Base-by-base conservation (phyloP, 2,888 invertebrate genomes). In the Calameuta filiformis region DNA sequence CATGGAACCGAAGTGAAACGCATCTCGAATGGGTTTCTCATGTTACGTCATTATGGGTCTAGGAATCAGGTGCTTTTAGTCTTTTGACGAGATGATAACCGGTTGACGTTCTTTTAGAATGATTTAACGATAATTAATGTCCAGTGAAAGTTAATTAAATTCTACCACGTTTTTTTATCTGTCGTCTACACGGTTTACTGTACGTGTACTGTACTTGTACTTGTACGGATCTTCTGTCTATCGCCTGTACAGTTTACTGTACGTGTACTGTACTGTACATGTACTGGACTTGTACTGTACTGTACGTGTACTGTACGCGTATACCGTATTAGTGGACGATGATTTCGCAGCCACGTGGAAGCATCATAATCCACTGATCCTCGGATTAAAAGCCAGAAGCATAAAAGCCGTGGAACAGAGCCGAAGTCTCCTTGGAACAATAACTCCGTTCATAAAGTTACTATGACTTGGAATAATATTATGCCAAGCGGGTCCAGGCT, bases 391-490 rank as follows among this genome's bases (percentile, higher is more conserved):
- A 56, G 40, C 23, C 40, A 56, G 23, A 23, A 23, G 40, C 40
- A 40, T 15, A 4, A 15, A 40, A 40, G 15, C 40, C 23, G 6
- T 6, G 23, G 23, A 56, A 56, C 40, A 23, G 40, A 23, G 23
- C 6, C 71, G 71, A n/a, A n/a, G 74, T 35, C 74, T 30, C 75
- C 77, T 79, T 81, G 77, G 68, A 81, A 82, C 80, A 82, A 81
- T 81, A 82, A 79, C 80, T 78, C 37, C 78, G 81, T 82, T 77
- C 79, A 83, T 81, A 77, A 78, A 78, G 80, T 80, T 71, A 76
- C 74, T 11, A 35, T 11, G 79, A 75, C 79, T 85, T 87, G 84
- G 84, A 87, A 87, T 83, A 88, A 88, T 88, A 88, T 88, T 88
- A 85, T 87, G 82, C 84, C 83, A 85, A 85, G 86, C 84, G 83